Base-by-base conservation (phyloP, 2,797 vertebrate species). In the Coccyzus lansbergi region DNA sequence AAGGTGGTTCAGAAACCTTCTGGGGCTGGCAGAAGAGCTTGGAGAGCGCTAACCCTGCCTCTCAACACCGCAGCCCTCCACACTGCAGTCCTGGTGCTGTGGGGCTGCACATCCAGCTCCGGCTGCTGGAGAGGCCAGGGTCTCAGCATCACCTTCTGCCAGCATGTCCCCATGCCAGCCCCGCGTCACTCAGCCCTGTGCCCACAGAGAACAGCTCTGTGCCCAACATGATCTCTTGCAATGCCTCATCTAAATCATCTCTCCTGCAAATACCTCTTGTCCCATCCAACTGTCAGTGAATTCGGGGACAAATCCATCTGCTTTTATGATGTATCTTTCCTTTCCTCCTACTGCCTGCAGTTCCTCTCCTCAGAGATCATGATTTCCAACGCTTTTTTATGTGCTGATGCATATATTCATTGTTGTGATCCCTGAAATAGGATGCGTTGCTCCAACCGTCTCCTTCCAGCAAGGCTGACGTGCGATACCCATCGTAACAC, bases 1-100 rank as follows among this genome's bases (percentile, higher is more conserved):
- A 56, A 9, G 21, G 18, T 28, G 31, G 5, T 29, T 25, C 3
- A 0, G 20, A 36, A 69, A n/a, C 7, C 0, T 0, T 21, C 12
- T n/a, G 53, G 48, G 48, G 38, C 49, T 24, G 33, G 11, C 26
- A 28, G 49, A 40, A 76, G 26, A 52, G 40, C 56, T 14, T 49
- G 49, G 36, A 26, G 68, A 24, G 13, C 3, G 0, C 46, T n/a
- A 31, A 22, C 49, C 31, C 22, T 19, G 13, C 56, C 55, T 21
- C n/a, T 21, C 26, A 33, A 38, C 22, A 15, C 60, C 2, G 2
- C 44, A 40, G 46, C 28, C 38, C 24, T 53, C 2, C 2, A 1
- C 18, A 20, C 68, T 83, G 56, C 52, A 62, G 10, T 29, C 65
- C 80, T 80, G 65, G 17, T 31, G 62, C 63, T 36, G 1, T 55